phyloP scores from a whole-genome alignment of 2,797 vertebrate species.

The Schizopygopsis malacanthus region DNA sequence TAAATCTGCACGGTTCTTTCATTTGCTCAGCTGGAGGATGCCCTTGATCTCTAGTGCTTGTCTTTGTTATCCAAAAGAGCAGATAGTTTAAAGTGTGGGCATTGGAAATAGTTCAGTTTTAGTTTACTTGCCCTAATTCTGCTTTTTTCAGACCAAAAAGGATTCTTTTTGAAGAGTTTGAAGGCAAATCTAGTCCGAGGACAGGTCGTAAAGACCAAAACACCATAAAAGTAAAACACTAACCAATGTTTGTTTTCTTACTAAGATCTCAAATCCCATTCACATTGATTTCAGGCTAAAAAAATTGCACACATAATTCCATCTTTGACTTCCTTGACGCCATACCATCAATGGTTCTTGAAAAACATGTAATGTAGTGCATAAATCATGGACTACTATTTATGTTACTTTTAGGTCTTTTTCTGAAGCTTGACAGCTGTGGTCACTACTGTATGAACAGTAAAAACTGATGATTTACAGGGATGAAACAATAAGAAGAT shows the following conservation, averaged over 20 bases:
- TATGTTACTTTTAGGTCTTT: background rate
- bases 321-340: background rate
- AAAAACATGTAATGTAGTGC: background rate
- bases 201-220: background rate
- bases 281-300: background rate
- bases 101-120: background rate
- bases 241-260: background rate
- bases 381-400: background rate
- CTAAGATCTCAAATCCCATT: background rate
- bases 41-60: constrained; percentile 11
- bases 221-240: background rate
- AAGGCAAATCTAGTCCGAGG: background rate
- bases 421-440: background rate
- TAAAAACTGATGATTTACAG: background rate
- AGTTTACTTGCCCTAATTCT: background rate
- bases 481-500: background rate
- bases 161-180: background rate
- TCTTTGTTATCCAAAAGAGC: constrained; percentile 4
- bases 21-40: constrained; percentile 15
- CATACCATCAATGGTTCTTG: background rate
- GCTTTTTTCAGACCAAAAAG: background rate
- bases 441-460: background rate
- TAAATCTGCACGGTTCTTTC: background rate
- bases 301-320: background rate
- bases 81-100: background rate